phyloP scores from a whole-genome alignment of 2,113 vertebrate species.

The Gadus chalcogrammus region DNA sequence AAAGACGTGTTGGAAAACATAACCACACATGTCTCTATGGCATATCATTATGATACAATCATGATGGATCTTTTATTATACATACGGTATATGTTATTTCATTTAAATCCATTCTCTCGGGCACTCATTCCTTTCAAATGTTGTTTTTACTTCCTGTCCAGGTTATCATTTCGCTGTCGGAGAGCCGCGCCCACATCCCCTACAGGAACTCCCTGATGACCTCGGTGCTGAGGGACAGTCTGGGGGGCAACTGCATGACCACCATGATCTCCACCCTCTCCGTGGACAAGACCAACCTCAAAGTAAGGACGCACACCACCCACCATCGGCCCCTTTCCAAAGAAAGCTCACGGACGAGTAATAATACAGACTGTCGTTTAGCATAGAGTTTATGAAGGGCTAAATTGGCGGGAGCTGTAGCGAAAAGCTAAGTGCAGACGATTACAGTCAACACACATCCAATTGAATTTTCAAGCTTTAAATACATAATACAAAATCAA shows the following conservation, averaged over 20 bases:
- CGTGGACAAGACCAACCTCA: constrained; percentile 84
- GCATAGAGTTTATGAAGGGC: no score
- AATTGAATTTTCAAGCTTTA: no score
- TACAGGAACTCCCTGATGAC: constrained; percentile 99
- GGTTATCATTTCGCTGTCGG: constrained; percentile 95
- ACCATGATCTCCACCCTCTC: constrained; percentile 93
- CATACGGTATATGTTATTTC: constrained; percentile 9
- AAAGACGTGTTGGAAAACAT: neutral
- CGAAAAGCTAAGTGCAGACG: no score
- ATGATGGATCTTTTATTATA: neutral
- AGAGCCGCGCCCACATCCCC: constrained; percentile 90
- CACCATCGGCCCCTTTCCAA: no score
- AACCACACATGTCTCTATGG: constrained; percentile 2
- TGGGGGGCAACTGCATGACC: constrained; percentile 97
- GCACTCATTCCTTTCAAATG: neutral
- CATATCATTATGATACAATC: neutral
- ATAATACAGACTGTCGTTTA: no score
- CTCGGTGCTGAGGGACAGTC: constrained; percentile 91
- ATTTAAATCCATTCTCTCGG: neutral
- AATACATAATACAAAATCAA: no score
- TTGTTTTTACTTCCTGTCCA: constrained; percentile 46
- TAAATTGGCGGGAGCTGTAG: no score
- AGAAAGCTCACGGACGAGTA: no score
- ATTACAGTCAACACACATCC: no score
- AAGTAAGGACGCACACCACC: constrained; percentile 55